Percentiles rank a stretch among this genome's conserved stretches.
Conservation (phyloP, 2,113 vertebrate species). For the Anser cygnoides region DNA sequence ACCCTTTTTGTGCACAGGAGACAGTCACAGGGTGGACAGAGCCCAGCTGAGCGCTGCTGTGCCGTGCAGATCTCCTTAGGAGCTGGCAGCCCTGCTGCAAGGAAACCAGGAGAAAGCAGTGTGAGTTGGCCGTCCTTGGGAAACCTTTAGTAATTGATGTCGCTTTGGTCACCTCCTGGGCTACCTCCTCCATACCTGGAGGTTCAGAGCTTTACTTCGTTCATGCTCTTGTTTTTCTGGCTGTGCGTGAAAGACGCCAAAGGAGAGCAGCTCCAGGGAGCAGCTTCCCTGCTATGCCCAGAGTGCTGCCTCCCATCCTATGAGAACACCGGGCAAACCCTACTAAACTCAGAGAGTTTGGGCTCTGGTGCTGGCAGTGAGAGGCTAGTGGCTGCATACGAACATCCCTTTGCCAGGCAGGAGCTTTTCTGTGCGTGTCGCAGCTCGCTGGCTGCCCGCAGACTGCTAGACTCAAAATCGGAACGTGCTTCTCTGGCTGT, state of each 20-base stretch:
- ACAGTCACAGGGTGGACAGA: neutral
- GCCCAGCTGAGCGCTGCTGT: neutral
- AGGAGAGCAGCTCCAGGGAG: neutral
- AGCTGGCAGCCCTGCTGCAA: neutral
- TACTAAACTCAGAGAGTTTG: neutral
- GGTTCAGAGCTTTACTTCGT: neutral
- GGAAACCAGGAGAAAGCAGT: neutral
- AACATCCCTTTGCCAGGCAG: neutral
- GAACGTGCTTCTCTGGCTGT: neutral
- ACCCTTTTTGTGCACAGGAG: neutral
- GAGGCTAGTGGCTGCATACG: neutral
- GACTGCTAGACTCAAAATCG: neutral
- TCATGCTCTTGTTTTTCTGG: neutral
- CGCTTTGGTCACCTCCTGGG: neutral
- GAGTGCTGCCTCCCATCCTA: neutral
- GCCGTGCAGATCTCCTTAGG: neutral
- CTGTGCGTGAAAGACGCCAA: neutral
- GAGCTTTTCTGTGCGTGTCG: neutral
- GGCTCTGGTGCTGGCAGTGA: neutral
- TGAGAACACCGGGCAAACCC: neutral
- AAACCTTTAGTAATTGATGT: neutral
- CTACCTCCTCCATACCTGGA: neutral
- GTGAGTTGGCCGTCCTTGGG: neutral
- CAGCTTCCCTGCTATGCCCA: neutral
- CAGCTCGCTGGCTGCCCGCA: neutral